Evolutionary conservation across 2,797 vertebrate genomes (phyloP).

Genomic region (Lacerta bilineata): DNA sequence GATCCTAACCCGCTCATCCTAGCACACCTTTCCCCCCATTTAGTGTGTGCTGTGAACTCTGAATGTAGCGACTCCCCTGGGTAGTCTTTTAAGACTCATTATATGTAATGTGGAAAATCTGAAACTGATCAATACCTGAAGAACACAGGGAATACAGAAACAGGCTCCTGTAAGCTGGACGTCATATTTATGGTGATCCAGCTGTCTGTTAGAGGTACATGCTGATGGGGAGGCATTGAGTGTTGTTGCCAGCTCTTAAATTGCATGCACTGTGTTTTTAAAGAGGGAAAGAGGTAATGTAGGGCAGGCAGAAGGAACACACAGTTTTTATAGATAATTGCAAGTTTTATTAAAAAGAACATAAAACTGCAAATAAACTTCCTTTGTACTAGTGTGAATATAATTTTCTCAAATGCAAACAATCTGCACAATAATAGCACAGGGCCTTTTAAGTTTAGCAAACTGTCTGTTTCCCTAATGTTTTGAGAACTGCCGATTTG

Average conservation of each 20-base stretch:
- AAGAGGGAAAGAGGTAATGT: neutral
- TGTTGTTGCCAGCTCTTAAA: neutral
- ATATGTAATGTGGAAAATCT: slow-evolving; percentile 44
- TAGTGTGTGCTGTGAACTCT: neutral
- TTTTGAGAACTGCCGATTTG: neutral
- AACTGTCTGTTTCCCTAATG: neutral
- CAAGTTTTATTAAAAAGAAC: neutral
- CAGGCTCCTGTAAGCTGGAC: neutral
- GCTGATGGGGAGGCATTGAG: neutral
- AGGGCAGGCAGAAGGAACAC: neutral
- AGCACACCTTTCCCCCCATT: neutral
- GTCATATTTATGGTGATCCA: slow-evolving; percentile 17
- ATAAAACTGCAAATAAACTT: neutral
- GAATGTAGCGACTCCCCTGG: neutral
- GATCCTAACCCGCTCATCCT: too few species aligned
- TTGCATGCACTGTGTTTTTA: neutral
- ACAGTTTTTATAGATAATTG: neutral
- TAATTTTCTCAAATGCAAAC: neutral
- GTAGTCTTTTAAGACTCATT: slow-evolving; percentile 11
- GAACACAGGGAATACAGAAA: neutral
- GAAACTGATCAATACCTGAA: slow-evolving; percentile 4
- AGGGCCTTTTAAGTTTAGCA: slow-evolving; percentile 1
- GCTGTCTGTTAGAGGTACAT: neutral
- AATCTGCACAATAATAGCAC: neutral
- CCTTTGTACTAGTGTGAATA: neutral